Conservation (phyloP, 2,888 invertebrate species). For the Dorcus hopei region DNA sequence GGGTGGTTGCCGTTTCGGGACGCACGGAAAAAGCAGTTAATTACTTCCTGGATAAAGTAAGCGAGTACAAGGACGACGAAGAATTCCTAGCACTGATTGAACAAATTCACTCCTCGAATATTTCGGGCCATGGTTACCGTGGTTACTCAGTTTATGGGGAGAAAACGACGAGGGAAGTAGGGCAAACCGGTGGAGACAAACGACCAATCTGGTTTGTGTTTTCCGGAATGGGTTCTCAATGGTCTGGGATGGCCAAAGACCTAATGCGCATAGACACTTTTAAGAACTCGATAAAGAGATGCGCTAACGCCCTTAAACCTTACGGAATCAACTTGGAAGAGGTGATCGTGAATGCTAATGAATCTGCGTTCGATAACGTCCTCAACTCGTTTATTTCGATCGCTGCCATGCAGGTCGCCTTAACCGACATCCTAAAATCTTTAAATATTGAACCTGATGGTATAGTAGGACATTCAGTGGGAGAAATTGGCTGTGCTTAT, state of each 20-base stretch:
- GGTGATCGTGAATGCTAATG: constrained; percentile 72
- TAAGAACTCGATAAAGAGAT: constrained; percentile 71
- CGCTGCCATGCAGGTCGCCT: constrained; percentile 92
- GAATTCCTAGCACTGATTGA: constrained; percentile 76
- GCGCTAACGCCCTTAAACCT: constrained; percentile 72
- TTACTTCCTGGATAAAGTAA: constrained; percentile 61
- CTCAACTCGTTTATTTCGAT: constrained; percentile 90
- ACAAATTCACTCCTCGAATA: constrained; percentile 66
- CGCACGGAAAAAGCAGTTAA: constrained; percentile 79
- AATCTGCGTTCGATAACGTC: constrained; percentile 78
- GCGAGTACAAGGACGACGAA: constrained; percentile 59
- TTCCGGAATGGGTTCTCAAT: constrained; percentile 98
- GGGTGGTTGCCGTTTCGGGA: constrained; percentile 76
- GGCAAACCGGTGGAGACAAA: constrained; percentile 53
- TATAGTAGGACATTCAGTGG: constrained; percentile 94
- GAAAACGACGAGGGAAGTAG: constrained; percentile 53
- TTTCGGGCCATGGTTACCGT: constrained; percentile 74
- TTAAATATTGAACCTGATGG: constrained; percentile 85
- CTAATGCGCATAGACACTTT: constrained; percentile 82
- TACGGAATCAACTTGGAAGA: constrained; percentile 81
- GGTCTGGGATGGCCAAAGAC: constrained; percentile 91
- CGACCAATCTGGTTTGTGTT: constrained; percentile 93
- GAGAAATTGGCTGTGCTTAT: constrained; percentile 91
- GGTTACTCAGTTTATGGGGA: constrained; percentile 76
- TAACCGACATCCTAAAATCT: constrained; percentile 81